Base-by-base conservation (phyloP, 2,113 vertebrate species). In the Nyctibius bracteatus region DNA sequence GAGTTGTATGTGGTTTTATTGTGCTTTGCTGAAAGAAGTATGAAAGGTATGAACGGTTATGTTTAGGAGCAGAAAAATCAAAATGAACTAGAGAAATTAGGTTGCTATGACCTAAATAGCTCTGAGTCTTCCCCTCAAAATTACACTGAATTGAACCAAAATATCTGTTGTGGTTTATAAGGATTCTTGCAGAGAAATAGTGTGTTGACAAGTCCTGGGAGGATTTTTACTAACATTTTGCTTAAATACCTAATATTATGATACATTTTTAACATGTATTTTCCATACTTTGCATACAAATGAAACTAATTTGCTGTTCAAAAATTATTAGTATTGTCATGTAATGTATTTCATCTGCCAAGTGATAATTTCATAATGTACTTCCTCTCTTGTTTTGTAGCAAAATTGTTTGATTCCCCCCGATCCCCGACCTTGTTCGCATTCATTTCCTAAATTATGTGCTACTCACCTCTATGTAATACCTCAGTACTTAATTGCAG, bases 11-110 rank as follows among this genome's bases (percentile, higher is more conserved):
- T 74, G 39, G 14, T 22, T 88, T 85, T 22, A 23, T 59, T 96
- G 89, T 94, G 83, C 75, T 95, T 91, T 92, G 41, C 67, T 74
- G 85, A 96, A 92, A 37, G 49, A 71, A 58, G 78, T 70, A n/a
- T 79, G 72, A 94, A 83, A 90, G 49, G 84, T 63, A 62, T 1
- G 14, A 72, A 68, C 1, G 14, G 24, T 94, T 87, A 31, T 70
- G 54, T 59, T 82, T 71, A 79, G 77, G 49, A 92, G 27, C 67
- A 94, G 83, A 75, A 90, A 90, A 75, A 83, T 87, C 8, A n/a
- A 80, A 90, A 61, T 82, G 83, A 92, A 79, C 63, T 89, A 63
- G 88, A 91, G 82, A 75, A 97, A 77, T 94, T 84, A 94, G 51
- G 68, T 96, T 96, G 39, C 74, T 85, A 43, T 93, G 94, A 94